phyloP scores from a whole-genome alignment of 1,140 invertebrate genomes.

The Patella vulgata region DNA sequence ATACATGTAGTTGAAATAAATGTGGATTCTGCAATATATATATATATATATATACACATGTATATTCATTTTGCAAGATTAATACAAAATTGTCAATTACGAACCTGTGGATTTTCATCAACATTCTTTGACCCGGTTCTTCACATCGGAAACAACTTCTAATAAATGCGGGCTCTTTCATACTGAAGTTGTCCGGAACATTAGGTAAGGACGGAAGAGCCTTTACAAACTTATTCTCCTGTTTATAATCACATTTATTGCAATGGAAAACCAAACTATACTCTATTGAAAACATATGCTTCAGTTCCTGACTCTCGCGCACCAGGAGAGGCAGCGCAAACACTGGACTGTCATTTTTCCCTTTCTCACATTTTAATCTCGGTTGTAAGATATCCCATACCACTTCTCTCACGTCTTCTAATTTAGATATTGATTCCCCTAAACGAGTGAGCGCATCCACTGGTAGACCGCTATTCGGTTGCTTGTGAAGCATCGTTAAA shows the following conservation, averaged over 20 bases:
- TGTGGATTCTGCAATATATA: no score
- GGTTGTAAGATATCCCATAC: slow-evolving; percentile 53
- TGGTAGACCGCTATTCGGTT: not conserved
- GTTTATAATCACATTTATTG: slow-evolving; percentile 45
- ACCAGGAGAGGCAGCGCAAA: slow-evolving; percentile 58
- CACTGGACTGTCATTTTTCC: slow-evolving; percentile 61
- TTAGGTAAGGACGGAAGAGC: slow-evolving; percentile 55
- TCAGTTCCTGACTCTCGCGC: slow-evolving; percentile 35
- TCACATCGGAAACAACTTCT: slow-evolving; percentile 51
- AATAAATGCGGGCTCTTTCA: slow-evolving; percentile 43
- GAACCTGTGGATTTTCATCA: slow-evolving; percentile 55
- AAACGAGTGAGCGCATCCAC: not conserved
- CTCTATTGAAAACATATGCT: slow-evolving; percentile 46
- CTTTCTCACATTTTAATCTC: slow-evolving; percentile 53
- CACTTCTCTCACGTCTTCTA: slow-evolving; percentile 53
- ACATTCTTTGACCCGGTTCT: slow-evolving; percentile 42
- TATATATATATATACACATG: no score
- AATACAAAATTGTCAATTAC: no score
- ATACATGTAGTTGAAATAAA: no score
- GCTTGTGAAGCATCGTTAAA: not conserved
- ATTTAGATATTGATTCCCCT: slow-evolving; percentile 37
- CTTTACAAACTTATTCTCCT: slow-evolving; percentile 43
- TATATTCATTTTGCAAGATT: no score
- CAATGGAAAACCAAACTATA: slow-evolving; percentile 49
- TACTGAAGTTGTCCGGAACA: slow-evolving; percentile 44